phyloP scores from a whole-genome alignment of 2,113 vertebrate species.

The Pachypanchax playfairii region DNA sequence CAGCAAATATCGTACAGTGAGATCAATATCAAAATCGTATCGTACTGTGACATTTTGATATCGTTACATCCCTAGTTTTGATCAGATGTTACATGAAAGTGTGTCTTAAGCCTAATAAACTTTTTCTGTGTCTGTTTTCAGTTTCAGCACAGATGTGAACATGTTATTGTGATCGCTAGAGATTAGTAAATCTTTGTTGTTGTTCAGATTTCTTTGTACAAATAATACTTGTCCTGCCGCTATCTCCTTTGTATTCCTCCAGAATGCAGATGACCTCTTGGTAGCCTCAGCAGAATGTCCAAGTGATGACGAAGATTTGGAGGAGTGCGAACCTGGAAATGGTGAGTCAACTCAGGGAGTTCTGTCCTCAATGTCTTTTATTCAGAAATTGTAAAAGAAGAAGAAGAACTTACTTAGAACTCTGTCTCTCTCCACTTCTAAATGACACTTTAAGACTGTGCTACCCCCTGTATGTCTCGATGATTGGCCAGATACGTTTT shows the following conservation, averaged over 20 bases:
- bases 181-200: constrained; percentile 8
- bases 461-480: constrained; percentile 58
- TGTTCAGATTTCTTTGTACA: background rate
- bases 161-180: background rate
- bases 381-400: constrained; percentile 5
- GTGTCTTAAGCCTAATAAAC: too few relatives aligned
- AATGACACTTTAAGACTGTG: constrained; percentile 19
- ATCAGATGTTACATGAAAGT: background rate
- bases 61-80: too few relatives aligned
- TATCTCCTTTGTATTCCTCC: constrained; percentile 37
- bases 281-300: constrained; percentile 95
- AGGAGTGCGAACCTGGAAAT: constrained; percentile 95
- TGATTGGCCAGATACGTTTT: constrained; percentile 48
- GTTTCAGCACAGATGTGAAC: too few relatives aligned
- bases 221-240: constrained; percentile 18
- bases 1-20: too few relatives aligned
- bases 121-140: too few relatives aligned
- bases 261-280: constrained; percentile 93
- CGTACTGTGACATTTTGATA: too few relatives aligned
- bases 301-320: constrained; percentile 93
- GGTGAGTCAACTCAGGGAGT: constrained; percentile 85
- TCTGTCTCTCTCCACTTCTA: constrained; percentile 24
- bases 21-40: too few relatives aligned
- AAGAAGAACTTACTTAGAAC: background rate
- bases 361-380: constrained; percentile 48